These are phyloP conservation scores for Podocnemis expansa DNA, from an alignment of 2,113 vertebrate species.

Conservation along the genomic window DNA sequence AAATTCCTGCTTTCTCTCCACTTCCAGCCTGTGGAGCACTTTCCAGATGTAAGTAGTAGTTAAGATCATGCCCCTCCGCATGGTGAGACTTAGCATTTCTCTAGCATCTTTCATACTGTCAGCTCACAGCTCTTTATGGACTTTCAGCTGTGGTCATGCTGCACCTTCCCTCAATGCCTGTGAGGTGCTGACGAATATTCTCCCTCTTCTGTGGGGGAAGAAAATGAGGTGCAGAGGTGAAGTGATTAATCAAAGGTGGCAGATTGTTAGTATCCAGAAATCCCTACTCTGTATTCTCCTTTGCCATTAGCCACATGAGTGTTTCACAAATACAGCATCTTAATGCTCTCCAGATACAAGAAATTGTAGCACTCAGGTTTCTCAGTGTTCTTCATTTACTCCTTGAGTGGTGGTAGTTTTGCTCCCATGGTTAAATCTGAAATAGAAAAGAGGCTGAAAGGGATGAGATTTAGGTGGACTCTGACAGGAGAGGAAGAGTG, in stretches of 20 bases:
- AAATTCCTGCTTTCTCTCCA: accelerated
- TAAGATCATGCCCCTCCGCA: not conserved
- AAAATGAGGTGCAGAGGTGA: not conserved
- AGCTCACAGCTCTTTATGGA: not conserved
- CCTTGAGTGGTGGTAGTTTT: not conserved
- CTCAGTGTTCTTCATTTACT: not conserved
- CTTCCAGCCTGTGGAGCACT: accelerated
- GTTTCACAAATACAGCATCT: not conserved
- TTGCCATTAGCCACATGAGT: not conserved
- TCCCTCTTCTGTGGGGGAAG: not conserved
- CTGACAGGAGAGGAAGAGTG: accelerated
- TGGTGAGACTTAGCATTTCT: not conserved
- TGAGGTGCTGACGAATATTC: not conserved
- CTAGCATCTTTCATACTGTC: not conserved
- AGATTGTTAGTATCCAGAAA: not conserved
- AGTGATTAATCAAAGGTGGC: not conserved
- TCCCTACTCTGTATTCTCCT: not conserved
- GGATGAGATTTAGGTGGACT: not conserved
- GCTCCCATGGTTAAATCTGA: accelerated
- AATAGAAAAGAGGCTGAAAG: accelerated
- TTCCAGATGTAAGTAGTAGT: not conserved
- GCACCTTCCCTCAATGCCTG: not conserved
- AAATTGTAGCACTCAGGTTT: accelerated
- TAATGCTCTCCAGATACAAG: accelerated
- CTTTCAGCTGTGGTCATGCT: not conserved